These are phyloP conservation scores for Periophthalmus magnuspinnatus DNA, from an alignment of 2,797 vertebrate species.

Conservation along the genomic window DNA sequence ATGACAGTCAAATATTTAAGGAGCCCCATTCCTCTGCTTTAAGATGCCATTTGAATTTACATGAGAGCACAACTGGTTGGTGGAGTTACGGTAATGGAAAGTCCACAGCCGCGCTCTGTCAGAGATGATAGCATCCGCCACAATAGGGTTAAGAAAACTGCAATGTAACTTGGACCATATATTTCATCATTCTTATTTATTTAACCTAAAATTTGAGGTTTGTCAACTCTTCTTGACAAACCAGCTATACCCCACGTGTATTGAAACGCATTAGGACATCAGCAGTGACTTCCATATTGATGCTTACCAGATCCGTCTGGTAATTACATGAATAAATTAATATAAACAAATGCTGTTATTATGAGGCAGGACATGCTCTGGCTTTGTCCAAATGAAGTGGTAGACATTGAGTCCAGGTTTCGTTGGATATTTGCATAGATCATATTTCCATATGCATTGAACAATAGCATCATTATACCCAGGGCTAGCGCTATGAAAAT, in stretches of 20 bases:
- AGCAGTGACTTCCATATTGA: neutral
- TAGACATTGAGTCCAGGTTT: neutral
- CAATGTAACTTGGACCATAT: too few relatives aligned
- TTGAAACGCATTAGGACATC: neutral
- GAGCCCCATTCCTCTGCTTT: too few relatives aligned
- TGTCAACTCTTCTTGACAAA: neutral
- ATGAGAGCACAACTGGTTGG: too few relatives aligned
- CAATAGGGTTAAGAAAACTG: too few relatives aligned
- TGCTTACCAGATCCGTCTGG: neutral
- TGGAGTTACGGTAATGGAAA: too few relatives aligned
- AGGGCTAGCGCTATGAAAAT: constrained; percentile 53
- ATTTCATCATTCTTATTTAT: neutral
- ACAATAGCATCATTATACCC: constrained; percentile 28
- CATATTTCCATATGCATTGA: constrained; percentile 43
- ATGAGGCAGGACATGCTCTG: neutral
- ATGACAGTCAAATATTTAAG: too few relatives aligned
- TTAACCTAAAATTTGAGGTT: neutral
- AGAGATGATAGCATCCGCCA: too few relatives aligned
- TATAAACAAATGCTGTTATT: neutral
- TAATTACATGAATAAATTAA: constrained; percentile 2
- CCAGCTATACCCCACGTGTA: neutral
- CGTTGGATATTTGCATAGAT: constrained; percentile 24
- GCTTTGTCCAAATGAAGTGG: constrained; percentile 1
- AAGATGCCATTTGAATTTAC: too few relatives aligned
- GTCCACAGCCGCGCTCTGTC: too few relatives aligned